These are phyloP conservation scores for Oncorhynchus masou DNA, from an alignment of 2,113 vertebrate species.

Conservation along the genomic window DNA sequence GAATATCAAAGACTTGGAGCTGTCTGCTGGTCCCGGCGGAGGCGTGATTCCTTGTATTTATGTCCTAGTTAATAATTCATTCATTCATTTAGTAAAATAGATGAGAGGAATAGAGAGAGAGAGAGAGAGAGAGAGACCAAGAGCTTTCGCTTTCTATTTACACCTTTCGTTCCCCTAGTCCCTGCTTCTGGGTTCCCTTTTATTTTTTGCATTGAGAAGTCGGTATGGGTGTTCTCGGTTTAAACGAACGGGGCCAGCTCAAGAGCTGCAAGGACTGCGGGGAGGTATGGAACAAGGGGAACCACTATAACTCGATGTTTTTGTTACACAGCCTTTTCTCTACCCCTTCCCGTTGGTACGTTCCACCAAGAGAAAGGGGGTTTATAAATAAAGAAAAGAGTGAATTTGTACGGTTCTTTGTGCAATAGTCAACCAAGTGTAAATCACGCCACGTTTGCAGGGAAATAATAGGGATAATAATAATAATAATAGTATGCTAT, in stretches of 20 bases:
- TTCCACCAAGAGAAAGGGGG: conserved; percentile 71
- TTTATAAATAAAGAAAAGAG: conserved; percentile 79
- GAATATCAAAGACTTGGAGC: conserved; percentile 66
- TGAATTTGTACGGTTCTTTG: conserved; percentile 72
- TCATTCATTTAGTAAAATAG: conserved; percentile 75
- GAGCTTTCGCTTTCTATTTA: conserved; percentile 75
- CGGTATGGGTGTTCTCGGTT: conserved; percentile 95
- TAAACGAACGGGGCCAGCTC: conserved; percentile 92
- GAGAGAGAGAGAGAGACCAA: conserved; percentile 58
- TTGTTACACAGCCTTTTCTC: conserved; percentile 39
- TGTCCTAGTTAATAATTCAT: conserved; percentile 73
- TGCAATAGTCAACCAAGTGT: conserved; percentile 57
- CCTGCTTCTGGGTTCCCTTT: conserved; percentile 82
- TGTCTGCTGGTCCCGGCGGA: conserved; percentile 68
- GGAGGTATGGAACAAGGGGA: conserved; percentile 48
- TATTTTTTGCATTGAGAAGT: conserved; percentile 90
- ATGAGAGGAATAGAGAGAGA: conserved; percentile 45
- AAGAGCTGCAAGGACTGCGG: conserved; percentile 68
- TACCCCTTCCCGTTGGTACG: conserved; percentile 78
- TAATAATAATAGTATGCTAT: too few relatives aligned
- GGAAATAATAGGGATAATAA: background rate
- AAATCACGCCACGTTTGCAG: conserved; percentile 39
- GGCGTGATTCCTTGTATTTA: conserved; percentile 73
- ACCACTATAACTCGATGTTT: conserved; percentile 46
- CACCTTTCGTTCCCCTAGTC: conserved; percentile 75